Evolutionary conservation across 2,888 invertebrate genomes (phyloP), one percentile per base, ranked within the genome.

Genomic region (Euspilapteryx auroguttella): DNA sequence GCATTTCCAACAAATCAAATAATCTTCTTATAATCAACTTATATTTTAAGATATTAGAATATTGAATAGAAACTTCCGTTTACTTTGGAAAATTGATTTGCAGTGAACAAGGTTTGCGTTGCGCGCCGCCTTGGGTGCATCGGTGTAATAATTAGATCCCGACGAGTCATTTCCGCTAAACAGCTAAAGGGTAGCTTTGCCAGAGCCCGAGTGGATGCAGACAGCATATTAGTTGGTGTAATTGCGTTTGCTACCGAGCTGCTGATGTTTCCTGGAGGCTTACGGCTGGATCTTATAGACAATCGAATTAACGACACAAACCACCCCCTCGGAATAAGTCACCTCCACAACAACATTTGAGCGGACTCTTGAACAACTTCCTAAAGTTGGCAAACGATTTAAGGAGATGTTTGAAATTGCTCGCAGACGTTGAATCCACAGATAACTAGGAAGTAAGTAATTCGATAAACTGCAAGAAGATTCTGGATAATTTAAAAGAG

Each of bases 181-280:
- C 55, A 51, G 55, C 55, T 61, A 59, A 54, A 63, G 58, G 63
- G 59, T 55, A 52, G 53, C 47, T 44, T 51, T 45, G 38, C 42
- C 34, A 39, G 42, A 45, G 47, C 41, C 51, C 14, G 21, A 24
- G 50, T 49, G 52, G 49, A 50, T 51, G 71, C 68, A 73, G 73
- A 69, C 58, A 59, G 62, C 57, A 65, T 69, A 69, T 73, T 71
- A 69, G 56, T 56, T 53, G 54, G 47, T 57, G 54, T 73, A 75
- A 75, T 75, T 71, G 65, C 66, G 64, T 75, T 73, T 69, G 55
- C 69, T 58, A 59, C 64, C 63, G 57, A 65, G 61, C 59, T 53
- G 58, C 62, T 65, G 65, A 62, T 61, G 59, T 66, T 68, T 69
- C 63, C 57, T 52, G 45, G 55, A 49, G 51, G 53, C 61, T 59